Base-by-base conservation (phyloP, 2,797 vertebrate species). In the Pelodytes ibericus region DNA sequence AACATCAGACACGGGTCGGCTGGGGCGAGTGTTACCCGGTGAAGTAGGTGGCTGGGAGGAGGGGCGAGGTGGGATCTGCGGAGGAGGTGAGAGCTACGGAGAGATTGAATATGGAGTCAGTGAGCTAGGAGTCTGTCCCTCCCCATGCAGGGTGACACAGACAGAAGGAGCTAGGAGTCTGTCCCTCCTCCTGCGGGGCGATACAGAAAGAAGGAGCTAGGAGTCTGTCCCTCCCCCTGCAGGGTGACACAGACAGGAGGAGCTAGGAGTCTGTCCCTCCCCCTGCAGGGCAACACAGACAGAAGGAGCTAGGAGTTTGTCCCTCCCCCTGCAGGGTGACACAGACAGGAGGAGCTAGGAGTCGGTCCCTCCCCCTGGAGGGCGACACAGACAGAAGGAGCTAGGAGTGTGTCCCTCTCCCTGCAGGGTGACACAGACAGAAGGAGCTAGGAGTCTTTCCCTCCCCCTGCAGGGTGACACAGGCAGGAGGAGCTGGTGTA, bases 1-100 rank as follows among this genome's bases (percentile, higher is more conserved):
- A 3, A 71, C 51, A 25, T 77, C 74, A 0, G 74, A 65, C 72
- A 81, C 83, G 79, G 86, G 77, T 71, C 82, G 83, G 75, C 51
- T 24, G 3, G 33, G 72, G 72, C 78, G 81, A 72, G 9, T 18
- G 39, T 24, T 4, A 51, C 76, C 62, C 77, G 74, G 85, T 77
- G 27, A 4, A 1, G 22, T 20, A 15, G 3, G 10, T 10, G 33
- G 9, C 0, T 67, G 58, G 41, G 62, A 64, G 62, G 26, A 70
- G 11, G 80, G 80, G 70, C 69, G 83, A 13, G 75, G 61, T 59
- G 83, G 0, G 70, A 49, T 41, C 33, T 51, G 47, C 80, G 83
- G 27, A 59, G 71, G 2, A 36, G 36, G 78, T 81, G 57, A 57
- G 4, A 57, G 29, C 74, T 77, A 25, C 7, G 8, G 1, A n/a